Evolutionary conservation across 2,113 vertebrate genomes (phyloP).

Genomic region (Corydoras sp.): DNA sequence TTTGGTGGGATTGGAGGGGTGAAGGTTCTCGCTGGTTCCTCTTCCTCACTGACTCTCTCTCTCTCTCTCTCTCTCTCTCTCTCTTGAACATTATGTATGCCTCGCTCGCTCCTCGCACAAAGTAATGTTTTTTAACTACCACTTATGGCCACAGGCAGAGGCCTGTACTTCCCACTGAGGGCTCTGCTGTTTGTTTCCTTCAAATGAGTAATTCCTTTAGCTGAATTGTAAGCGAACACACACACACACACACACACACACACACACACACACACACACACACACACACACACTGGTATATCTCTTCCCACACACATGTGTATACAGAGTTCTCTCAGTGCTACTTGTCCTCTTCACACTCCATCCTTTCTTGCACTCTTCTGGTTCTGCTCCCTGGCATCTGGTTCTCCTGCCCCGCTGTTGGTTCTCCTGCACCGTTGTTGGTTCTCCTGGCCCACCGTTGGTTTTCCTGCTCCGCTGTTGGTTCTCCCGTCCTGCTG

Average conservation of each 20-base stretch:
- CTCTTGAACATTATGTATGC: neutral
- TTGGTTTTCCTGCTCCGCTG: too few relatives aligned
- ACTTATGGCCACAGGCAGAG: conserved; percentile 14
- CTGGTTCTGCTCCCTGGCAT: too few relatives aligned
- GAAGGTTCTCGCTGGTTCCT: too few relatives aligned
- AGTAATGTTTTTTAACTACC: conserved; percentile 14
- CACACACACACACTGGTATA: neutral
- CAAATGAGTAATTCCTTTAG: conserved; percentile 33
- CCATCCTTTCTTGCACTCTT: neutral
- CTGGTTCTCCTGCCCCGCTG: too few relatives aligned
- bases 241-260: neutral
- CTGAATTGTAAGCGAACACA: conserved; percentile 1
- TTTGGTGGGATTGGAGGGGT: too few relatives aligned
- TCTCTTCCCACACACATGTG: neutral
- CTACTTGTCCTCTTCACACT: neutral
- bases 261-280: neutral
- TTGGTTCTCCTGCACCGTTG: too few relatives aligned
- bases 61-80: too few relatives aligned
- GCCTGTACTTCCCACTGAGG: conserved; percentile 14
- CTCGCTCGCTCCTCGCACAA: neutral
- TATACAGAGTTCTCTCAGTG: neutral
- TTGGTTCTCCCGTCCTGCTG: too few relatives aligned
- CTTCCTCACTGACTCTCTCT: too few relatives aligned
- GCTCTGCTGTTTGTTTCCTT: conserved; percentile 23
- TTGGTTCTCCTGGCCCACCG: too few relatives aligned